A percentile compares a stretch with the other conserved stretches of the same genome.
Conservation (phyloP, 2,888 invertebrate genomes). For the Mantis religiosa region DNA sequence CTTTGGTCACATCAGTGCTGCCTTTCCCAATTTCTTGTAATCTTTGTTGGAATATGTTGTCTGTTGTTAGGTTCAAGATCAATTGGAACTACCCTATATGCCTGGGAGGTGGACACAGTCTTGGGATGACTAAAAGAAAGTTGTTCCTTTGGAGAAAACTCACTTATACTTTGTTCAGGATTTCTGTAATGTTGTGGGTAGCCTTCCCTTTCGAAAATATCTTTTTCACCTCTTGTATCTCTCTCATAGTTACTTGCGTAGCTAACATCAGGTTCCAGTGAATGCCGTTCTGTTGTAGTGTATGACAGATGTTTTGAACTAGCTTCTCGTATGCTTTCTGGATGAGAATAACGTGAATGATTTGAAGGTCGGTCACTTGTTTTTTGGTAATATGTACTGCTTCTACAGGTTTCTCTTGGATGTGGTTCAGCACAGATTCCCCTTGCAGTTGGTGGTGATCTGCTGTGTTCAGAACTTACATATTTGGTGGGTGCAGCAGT, state of each 20-base stretch:
- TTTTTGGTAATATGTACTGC: background rate
- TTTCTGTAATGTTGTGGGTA: background rate
- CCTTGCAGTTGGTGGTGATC: background rate
- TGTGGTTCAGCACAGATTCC: background rate
- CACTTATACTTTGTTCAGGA: background rate
- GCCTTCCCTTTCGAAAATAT: background rate
- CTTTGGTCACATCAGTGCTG: background rate
- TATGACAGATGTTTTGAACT: background rate
- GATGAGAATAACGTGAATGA: background rate
- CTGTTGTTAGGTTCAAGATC: background rate
- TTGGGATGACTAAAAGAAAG: background rate
- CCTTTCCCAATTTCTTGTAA: background rate
- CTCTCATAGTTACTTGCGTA: background rate
- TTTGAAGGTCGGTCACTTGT: background rate
- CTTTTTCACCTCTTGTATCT: background rate
- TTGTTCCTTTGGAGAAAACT: background rate
- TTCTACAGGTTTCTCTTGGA: background rate
- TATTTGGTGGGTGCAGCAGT: background rate
- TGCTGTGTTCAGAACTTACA: background rate
- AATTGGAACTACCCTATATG: background rate
- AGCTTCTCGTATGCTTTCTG: background rate
- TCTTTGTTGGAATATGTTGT: background rate
- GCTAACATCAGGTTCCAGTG: background rate
- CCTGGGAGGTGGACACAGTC: background rate
- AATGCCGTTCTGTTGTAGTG: background rate